A percentile compares a stretch with the other conserved stretches of the same genome.
Evolutionary conservation across 2,888 invertebrate genomes (phyloP).

Genomic region (Agrotis segetum): DNA sequence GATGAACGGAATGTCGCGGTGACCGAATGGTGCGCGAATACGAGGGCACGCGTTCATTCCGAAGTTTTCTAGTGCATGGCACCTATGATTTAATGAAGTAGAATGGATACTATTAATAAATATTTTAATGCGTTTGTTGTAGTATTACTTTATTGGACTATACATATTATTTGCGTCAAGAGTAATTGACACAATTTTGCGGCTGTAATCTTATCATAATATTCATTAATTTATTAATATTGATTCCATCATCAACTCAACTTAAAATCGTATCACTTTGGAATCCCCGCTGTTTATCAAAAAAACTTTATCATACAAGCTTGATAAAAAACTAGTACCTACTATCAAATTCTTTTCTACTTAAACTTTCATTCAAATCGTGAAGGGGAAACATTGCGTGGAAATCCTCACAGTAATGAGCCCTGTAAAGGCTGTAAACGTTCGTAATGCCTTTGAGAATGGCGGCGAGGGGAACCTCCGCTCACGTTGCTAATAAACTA

Average conservation of each 20-base stretch:
- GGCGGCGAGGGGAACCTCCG: constrained; percentile 50
- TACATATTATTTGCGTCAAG: constrained; percentile 1
- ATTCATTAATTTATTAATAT: constrained; percentile 19
- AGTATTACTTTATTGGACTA: constrained; percentile 22
- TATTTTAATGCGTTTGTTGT: constrained; percentile 26
- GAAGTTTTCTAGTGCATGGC: constrained; percentile 41
- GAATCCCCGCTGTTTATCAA: constrained; percentile 33
- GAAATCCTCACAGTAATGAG: constrained; percentile 37
- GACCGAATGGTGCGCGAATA: constrained; percentile 73
- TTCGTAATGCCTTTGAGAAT: constrained; percentile 49
- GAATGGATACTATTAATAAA: constrained; percentile 26
- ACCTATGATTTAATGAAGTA: constrained; percentile 51
- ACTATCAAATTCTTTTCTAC: neutral
- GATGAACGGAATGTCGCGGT: constrained; percentile 71
- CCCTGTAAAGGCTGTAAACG: constrained; percentile 35
- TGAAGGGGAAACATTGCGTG: constrained; percentile 22
- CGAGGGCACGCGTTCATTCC: constrained; percentile 64
- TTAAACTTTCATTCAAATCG: constrained; percentile 39
- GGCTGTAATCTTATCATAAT: constrained; percentile 36
- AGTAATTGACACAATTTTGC: constrained; percentile 23
- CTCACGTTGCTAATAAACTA: constrained; percentile 38
- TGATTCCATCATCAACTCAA: constrained; percentile 18
- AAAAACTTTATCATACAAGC: constrained; percentile 17
- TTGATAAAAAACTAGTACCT: constrained; percentile 14
- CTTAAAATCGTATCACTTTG: constrained; percentile 9